Percentiles rank a stretch among this genome's conserved stretches.
phyloP scores from a whole-genome alignment of 1,140 invertebrate genomes.

The Drosophila carrolli region DNA sequence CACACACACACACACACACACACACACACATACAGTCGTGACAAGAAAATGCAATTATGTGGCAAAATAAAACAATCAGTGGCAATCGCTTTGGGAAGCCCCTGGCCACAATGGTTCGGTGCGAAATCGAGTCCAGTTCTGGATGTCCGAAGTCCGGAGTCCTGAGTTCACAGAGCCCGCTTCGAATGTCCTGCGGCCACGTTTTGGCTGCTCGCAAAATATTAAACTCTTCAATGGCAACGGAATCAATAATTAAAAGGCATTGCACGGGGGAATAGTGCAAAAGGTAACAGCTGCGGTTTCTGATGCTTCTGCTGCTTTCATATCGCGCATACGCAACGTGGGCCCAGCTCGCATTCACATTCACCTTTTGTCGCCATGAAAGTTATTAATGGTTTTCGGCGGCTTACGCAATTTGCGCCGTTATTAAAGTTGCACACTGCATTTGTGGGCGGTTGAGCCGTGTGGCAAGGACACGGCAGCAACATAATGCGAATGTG shows the following conservation, averaged over 20 bases:
- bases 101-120: conserved; percentile 5
- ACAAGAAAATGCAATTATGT: conserved; percentile 78
- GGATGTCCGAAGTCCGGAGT: background rate
- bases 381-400: conserved; percentile 77
- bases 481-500: conserved; percentile 18
- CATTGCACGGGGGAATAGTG: conserved; percentile 24
- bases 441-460: conserved; percentile 33
- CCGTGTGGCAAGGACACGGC: conserved; percentile 22
- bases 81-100: conserved; percentile 38
- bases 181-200: conserved; percentile 27
- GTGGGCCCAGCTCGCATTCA: conserved; percentile 1
- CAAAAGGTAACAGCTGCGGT: conserved; percentile 17
- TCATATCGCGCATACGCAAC: conserved; percentile 42
- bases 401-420: conserved; percentile 71
- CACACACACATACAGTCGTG: conserved; percentile 5
- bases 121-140: background rate
- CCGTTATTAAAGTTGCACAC: conserved; percentile 63
- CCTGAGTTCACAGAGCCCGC: background rate
- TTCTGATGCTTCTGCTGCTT: background rate
- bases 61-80: conserved; percentile 66
- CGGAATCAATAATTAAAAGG: conserved; percentile 77
- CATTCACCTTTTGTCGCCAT: background rate
- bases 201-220: conserved; percentile 44
- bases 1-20: background rate
- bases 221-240: conserved; percentile 69